Conservation (phyloP, 2,888 invertebrate genomes). For the Adineta ricciae region DNA sequence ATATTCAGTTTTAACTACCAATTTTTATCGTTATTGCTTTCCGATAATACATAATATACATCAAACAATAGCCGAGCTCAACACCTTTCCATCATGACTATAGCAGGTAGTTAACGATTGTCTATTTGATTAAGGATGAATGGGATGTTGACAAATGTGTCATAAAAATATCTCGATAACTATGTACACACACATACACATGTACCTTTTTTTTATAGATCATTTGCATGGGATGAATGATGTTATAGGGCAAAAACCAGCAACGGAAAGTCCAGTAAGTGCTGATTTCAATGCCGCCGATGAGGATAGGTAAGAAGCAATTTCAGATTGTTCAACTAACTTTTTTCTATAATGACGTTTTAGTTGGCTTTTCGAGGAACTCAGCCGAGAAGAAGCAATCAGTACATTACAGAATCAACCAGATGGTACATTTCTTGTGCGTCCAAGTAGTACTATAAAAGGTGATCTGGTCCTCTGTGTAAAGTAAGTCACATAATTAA, state of each 20-base stretch:
- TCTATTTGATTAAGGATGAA: background rate
- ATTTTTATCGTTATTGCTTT: background rate
- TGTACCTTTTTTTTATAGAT: background rate
- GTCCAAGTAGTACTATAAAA: conserved; percentile 79
- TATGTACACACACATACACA: background rate
- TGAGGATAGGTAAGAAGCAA: background rate
- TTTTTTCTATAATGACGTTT: background rate
- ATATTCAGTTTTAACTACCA: background rate
- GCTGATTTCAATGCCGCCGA: background rate
- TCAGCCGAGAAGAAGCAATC: conserved; percentile 82
- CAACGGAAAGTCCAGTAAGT: background rate
- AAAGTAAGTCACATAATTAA: conserved; percentile 56
- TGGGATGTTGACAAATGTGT: background rate
- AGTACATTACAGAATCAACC: conserved; percentile 76
- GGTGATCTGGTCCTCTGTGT: conserved; percentile 91
- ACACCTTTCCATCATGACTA: background rate
- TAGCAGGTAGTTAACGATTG: background rate
- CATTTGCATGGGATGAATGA: conserved; percentile 14
- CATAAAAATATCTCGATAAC: background rate
- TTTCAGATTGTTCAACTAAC: too few species aligned
- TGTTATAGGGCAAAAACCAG: background rate
- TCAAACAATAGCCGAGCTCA: background rate
- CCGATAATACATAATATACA: background rate
- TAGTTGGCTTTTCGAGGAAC: conserved; percentile 90
- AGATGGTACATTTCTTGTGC: conserved; percentile 84